phyloP scores from a whole-genome alignment of 1,140 invertebrate genomes.

The Hypothenemus hampei region DNA sequence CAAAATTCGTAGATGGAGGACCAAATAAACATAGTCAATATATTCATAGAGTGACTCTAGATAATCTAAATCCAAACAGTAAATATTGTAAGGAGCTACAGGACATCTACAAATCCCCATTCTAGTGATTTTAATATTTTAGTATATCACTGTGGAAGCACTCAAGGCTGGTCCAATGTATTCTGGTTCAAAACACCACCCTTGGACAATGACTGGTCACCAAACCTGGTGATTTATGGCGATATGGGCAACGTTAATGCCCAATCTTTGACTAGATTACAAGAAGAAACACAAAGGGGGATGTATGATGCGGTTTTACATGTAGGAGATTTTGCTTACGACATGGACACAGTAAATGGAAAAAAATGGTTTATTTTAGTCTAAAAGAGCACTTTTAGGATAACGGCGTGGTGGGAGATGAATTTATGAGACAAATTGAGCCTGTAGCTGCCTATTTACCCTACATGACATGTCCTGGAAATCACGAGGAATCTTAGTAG shows the following conservation, averaged over 20 bases:
- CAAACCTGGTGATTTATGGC: slow-evolving; percentile 79
- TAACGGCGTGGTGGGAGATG: slow-evolving; percentile 74
- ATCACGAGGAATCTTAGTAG: slow-evolving; percentile 84
- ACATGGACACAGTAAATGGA: slow-evolving; percentile 69
- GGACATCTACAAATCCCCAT: too few species aligned
- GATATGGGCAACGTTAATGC: slow-evolving; percentile 91
- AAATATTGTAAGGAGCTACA: slow-evolving; percentile 47
- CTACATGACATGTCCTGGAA: slow-evolving; percentile 89
- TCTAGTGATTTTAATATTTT: background rate
- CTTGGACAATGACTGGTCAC: slow-evolving; percentile 64
- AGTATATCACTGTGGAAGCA: slow-evolving; percentile 82
- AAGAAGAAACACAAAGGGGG: slow-evolving; percentile 74
- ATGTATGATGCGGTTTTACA: slow-evolving; percentile 86
- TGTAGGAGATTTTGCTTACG: slow-evolving; percentile 95
- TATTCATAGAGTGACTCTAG: slow-evolving; percentile 68
- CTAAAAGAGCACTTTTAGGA: slow-evolving; percentile 48
- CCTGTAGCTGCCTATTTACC: slow-evolving; percentile 80
- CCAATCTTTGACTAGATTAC: slow-evolving; percentile 70
- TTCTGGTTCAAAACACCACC: slow-evolving; percentile 71
- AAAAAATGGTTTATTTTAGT: slow-evolving; percentile 21
- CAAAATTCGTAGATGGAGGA: slow-evolving; percentile 78
- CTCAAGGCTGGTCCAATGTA: slow-evolving; percentile 69
- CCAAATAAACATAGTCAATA: slow-evolving; percentile 61
- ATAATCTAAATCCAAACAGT: slow-evolving; percentile 47
- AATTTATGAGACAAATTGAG: slow-evolving; percentile 88